Evolutionary conservation across 2,797 vertebrate genomes (phyloP), one percentile per base, ranked within the genome.

Genomic region (Eulemur albifrons): DNA sequence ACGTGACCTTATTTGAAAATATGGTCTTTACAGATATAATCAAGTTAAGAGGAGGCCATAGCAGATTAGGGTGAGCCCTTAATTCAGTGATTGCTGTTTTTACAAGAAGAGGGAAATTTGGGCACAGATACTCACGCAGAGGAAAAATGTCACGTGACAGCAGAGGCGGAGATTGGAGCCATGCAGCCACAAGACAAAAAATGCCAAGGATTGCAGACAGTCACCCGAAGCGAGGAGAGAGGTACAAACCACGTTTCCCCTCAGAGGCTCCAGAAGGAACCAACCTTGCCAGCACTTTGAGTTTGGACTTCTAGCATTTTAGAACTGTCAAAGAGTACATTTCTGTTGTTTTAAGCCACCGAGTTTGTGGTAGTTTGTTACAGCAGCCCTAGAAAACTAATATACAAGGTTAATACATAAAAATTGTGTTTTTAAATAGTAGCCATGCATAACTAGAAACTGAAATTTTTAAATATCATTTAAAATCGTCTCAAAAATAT

Each of bases 391-490:
- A 30, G 38, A 54, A 73, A 89, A 59, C 21, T 35, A 65, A 81
- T 35, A 75, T 4, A 54, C 13, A 73, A 52, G 30, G 8, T 75
- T 8, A 10, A 63, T 57, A 61, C n/a, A 75, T 7, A 57, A 67
- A 94, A 85, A 59, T 61, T 69, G 7, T 80, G 38, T 57, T 88
- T 93, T 70, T 80, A 85, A 92, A 89, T 17, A 85, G 59, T 38
- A 75, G 52, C 45, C 81, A 50, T 14, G 27, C 80, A 70, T 50
- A 75, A 61, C 20, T 57, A 61, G n/a, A 80, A 95, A 50, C 0
- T 57, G 7, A 85, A 82, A 25, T 32, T 75, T 88, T 86, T 88
- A 32, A 85, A 76, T 63, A 32, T 9, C 20, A 76, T 61, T 63
- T 93, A 69, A 88, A 85, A 83, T 76, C 88, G 38, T 21, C 25